Evolutionary conservation across 1,140 invertebrate species (phyloP).

Genomic region (Zophobas morio): DNA sequence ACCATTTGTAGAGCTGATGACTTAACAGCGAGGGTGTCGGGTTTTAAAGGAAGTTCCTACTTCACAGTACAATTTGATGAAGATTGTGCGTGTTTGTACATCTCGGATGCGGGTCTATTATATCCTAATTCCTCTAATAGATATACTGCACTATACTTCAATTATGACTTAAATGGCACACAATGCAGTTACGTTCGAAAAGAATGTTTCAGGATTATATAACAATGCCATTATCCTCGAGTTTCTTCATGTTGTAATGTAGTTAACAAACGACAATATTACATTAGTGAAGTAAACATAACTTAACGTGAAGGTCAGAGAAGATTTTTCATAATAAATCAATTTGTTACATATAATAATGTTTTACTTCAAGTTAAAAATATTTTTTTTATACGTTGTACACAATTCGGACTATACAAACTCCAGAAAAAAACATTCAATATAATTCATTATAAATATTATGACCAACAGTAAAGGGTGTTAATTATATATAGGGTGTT

Average conservation of each 20-base stretch:
- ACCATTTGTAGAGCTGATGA: slow-evolving; percentile 20
- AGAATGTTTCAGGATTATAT: slow-evolving; percentile 11
- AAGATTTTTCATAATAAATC: too few relatives aligned
- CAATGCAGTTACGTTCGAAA: slow-evolving; percentile 18
- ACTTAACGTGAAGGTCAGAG: too few relatives aligned
- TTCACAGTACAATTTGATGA: slow-evolving; percentile 37
- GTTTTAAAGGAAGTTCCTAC: slow-evolving; percentile 35
- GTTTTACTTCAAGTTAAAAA: too few relatives aligned
- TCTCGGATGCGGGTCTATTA: slow-evolving; percentile 47
- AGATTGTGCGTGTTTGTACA: slow-evolving; percentile 44
- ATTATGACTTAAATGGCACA: slow-evolving; percentile 32
- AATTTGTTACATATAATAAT: too few relatives aligned
- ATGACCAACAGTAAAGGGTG: too few relatives aligned
- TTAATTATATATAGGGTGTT: too few relatives aligned
- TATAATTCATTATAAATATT: too few relatives aligned
- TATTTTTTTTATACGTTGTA: too few relatives aligned
- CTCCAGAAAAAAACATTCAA: too few relatives aligned
- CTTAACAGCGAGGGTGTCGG: slow-evolving; percentile 27
- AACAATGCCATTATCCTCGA: slow-evolving; percentile 20
- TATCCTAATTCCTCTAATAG: slow-evolving; percentile 42
- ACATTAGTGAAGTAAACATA: too few relatives aligned
- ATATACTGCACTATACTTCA: slow-evolving; percentile 48
- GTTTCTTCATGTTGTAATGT: background rate
- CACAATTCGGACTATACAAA: too few relatives aligned
- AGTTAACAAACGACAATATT: background rate